Percentiles rank a stretch among this genome's conserved stretches.
Evolutionary conservation across 2,797 vertebrate genomes (phyloP).

Genomic region (Smutsia temminckii): DNA sequence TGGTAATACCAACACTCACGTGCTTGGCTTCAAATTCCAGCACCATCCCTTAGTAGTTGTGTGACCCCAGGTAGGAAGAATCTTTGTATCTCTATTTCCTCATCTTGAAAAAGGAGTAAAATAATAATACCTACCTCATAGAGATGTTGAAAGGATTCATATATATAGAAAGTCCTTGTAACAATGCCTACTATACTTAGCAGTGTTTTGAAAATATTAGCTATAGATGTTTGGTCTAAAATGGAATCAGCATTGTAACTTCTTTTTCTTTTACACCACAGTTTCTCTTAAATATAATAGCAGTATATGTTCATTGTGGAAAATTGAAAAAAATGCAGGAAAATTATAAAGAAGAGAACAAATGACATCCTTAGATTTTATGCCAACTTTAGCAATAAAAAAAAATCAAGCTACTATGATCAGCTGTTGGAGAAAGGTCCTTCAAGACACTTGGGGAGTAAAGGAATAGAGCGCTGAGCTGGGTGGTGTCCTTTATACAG

Average conservation of each 20-base stretch:
- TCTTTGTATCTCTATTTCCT: neutral
- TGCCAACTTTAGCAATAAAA: conserved; percentile 36
- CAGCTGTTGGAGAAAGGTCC: conserved; percentile 50
- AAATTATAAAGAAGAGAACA: conserved; percentile 14
- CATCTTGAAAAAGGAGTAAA: neutral
- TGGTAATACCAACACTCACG: neutral
- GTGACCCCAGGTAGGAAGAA: neutral
- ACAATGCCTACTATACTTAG: neutral
- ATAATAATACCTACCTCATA: neutral
- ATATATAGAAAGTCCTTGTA: neutral
- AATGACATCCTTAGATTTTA: conserved; percentile 41
- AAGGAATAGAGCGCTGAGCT: neutral
- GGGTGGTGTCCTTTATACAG: conserved; percentile 18
- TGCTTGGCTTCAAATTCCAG: conserved; percentile 3
- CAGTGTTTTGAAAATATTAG: conserved; percentile 19
- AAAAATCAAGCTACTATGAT: neutral
- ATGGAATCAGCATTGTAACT: conserved; percentile 24
- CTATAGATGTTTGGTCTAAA: conserved; percentile 13
- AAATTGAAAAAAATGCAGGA: neutral
- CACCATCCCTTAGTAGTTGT: neutral
- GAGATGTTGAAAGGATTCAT: neutral
- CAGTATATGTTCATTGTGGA: neutral
- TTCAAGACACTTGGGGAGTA: conserved; percentile 50
- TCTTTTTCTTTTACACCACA: neutral
- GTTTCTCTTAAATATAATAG: neutral